These are phyloP conservation scores for Coecobrya sp. DNA, from an alignment of 2,888 invertebrate species.

Conservation along the genomic window DNA sequence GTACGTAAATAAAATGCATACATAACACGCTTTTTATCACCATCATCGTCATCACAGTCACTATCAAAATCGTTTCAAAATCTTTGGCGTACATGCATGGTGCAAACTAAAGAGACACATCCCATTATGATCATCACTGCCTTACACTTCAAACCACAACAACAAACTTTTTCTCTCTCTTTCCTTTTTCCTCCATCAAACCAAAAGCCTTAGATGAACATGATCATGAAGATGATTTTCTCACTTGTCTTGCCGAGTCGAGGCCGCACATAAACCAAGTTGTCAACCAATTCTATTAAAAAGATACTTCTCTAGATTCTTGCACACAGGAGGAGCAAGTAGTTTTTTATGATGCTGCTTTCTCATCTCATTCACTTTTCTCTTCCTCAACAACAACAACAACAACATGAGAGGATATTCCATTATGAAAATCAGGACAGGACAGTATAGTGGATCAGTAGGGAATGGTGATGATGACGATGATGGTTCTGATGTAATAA, in stretches of 20 bases:
- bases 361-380: slow-evolving; percentile 7
- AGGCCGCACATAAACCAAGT: slow-evolving; percentile 54
- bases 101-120: slow-evolving; percentile 22
- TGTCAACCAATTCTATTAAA: slow-evolving; percentile 44
- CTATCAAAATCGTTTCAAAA: slow-evolving; percentile 4
- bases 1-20: slow-evolving; percentile 28
- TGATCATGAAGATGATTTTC: neutral
- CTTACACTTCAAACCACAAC: neutral
- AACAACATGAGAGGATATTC: neutral
- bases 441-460: too few relatives aligned
- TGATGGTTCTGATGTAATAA: neutral
- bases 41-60: neutral
- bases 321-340: neutral
- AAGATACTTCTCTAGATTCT: neutral
- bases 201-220: neutral
- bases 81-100: neutral
- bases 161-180: neutral
- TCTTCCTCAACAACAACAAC: neutral
- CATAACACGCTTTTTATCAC: slow-evolving; percentile 16
- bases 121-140: neutral
- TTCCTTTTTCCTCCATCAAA: neutral
- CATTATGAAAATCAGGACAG: too few relatives aligned
- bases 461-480: too few relatives aligned
- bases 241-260: slow-evolving; percentile 26
- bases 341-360: neutral